Conservation (phyloP, 2,888 invertebrate species). For the Tupiocoris notatus region DNA sequence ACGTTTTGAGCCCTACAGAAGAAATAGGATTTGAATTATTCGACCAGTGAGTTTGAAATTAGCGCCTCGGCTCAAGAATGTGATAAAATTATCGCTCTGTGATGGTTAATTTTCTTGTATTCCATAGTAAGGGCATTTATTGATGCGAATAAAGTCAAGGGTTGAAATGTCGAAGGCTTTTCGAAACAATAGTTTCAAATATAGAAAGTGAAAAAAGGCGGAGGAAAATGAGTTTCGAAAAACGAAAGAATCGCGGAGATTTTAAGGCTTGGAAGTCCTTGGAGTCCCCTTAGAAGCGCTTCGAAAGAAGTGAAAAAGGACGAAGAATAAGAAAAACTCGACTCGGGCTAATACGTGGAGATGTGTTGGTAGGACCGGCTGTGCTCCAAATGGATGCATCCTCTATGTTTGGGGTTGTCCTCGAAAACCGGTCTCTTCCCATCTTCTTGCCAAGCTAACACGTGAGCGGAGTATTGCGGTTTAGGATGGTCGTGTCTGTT, state of each 20-base stretch:
- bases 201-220: too few species aligned
- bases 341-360: neutral
- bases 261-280: neutral
- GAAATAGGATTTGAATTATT: too few species aligned
- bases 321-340: neutral
- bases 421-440: conserved; percentile 27
- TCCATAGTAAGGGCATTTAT: too few species aligned
- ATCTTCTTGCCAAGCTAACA: neutral
- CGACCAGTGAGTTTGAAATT: too few species aligned
- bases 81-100: too few species aligned
- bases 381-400: conserved; percentile 25
- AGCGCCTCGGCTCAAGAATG: too few species aligned
- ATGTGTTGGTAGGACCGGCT: neutral
- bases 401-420: conserved; percentile 32
- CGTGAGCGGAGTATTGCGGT: neutral
- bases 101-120: too few species aligned
- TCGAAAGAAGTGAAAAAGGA: neutral
- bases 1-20: too few species aligned
- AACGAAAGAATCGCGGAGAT: neutral
- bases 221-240: too few species aligned
- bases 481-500: neutral
- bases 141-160: too few species aligned
- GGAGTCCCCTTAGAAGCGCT: neutral
- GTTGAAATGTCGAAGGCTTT: too few species aligned
- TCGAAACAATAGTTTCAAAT: too few species aligned